A percentile compares a stretch with the other conserved stretches of the same genome.
Evolutionary conservation across 2,888 invertebrate species (phyloP).

Genomic region (Conops quadrifasciatus): DNA sequence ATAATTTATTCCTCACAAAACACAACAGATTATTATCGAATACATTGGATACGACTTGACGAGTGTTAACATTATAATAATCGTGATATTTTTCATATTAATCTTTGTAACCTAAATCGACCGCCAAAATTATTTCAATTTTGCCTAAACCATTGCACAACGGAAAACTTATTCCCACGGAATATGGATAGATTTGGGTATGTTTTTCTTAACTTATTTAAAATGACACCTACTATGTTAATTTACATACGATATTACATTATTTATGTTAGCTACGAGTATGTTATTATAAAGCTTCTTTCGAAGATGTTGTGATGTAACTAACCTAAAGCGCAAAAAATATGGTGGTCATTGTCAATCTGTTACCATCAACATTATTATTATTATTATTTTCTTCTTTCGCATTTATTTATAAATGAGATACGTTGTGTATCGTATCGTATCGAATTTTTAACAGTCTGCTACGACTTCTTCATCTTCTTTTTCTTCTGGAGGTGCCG

Average conservation of each 20-base stretch:
- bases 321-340: background rate
- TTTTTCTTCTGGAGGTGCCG: conserved; percentile 8
- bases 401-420: background rate
- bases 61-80: too few relatives aligned
- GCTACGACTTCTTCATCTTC: too few relatives aligned
- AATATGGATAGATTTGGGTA: background rate
- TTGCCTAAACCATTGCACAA: too few relatives aligned
- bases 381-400: conserved; percentile 2
- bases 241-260: background rate
- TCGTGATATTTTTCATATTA: background rate
- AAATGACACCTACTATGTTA: too few relatives aligned
- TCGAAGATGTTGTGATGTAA: conserved; percentile 3
- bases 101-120: background rate
- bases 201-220: too few relatives aligned
- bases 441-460: background rate
- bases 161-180: background rate
- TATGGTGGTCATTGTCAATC: background rate
- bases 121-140: background rate
- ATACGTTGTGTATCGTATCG: too few relatives aligned
- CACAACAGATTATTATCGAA: too few relatives aligned
- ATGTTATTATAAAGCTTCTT: conserved; percentile 12
- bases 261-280: background rate
- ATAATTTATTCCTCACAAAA: too few relatives aligned
- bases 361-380: background rate
- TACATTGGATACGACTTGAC: too few relatives aligned